These are phyloP conservation scores for Cosmia trapezina DNA, from an alignment of 2,888 invertebrate species.

Conservation along the genomic window DNA sequence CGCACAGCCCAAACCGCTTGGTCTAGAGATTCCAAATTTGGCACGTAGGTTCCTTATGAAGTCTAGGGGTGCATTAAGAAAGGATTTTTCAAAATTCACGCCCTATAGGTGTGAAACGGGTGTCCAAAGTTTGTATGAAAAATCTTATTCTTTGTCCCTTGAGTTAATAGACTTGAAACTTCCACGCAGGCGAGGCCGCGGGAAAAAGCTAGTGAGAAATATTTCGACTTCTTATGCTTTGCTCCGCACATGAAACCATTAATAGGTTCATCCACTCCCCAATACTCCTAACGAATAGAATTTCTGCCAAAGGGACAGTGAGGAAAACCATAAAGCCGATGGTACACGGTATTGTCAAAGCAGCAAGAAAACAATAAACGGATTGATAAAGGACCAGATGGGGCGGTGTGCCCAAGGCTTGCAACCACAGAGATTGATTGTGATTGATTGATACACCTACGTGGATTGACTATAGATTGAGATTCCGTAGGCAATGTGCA, in stretches of 20 bases:
- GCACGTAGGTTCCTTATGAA: too few species aligned
- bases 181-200: too few species aligned
- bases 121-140: too few species aligned
- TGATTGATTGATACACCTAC: constrained; percentile 34
- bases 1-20: too few species aligned
- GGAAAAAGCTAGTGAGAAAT: too few species aligned
- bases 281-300: constrained; percentile 1
- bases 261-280: not conserved
- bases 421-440: constrained; percentile 16
- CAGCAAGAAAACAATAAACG: constrained; percentile 43
- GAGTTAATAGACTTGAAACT: too few species aligned
- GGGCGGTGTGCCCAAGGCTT: constrained; percentile 6
- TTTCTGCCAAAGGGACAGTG: not conserved
- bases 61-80: too few species aligned
- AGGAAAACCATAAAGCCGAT: constrained; percentile 19
- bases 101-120: too few species aligned
- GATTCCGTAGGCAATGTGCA: constrained; percentile 16
- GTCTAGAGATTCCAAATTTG: too few species aligned
- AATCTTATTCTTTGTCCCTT: too few species aligned
- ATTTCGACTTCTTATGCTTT: not conserved
- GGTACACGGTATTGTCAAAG: constrained; percentile 36
- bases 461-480: constrained; percentile 16
- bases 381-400: constrained; percentile 30
- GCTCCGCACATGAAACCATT: not conserved
- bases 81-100: too few species aligned